Base-by-base conservation (phyloP, 2,797 vertebrate species). In the Adrianichthys oophorus region DNA sequence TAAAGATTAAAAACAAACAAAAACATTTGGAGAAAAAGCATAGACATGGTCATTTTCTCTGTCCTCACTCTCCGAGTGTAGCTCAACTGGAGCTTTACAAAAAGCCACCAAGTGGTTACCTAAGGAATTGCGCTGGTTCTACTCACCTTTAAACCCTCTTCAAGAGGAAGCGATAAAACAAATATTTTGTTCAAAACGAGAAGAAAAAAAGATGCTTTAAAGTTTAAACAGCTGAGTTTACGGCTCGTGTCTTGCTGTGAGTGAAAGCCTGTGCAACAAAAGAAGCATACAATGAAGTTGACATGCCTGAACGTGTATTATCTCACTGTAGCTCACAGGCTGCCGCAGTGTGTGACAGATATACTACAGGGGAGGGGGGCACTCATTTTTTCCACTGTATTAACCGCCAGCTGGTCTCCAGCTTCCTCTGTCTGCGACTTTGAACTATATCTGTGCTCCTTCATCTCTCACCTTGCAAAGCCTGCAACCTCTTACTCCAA, bases 361-460 rank as follows among this genome's bases (percentile, higher is more conserved):
- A 65, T 37, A 63, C 70, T 59, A 63, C 43, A 7, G 43, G 48
- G 62, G 70, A 52, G 49, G 64, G 53, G 46, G 32, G 32, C 29
- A 10, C 32, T 12, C 24, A 50, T 65, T 26, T 72, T 76, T 69
- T 63, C 61, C 61, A 62, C 52, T 55, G 62, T 71, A 86, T 84
- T 80, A 79, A 79, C 66, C 80, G 59, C 61, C 41, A 42, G 59
- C 58, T 56, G 68, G 41, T 62, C 79, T 79, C 51, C 81, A 73
- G 69, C 44, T 12, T 53, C 43, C 24, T 10, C 58, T 59, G 37
- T 48, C 24, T 63, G 57, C 55, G 64, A 65, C 74, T 87, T 74
- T 86, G 73, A 83, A 73, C 64, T 46, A 4, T 41, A 68, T 61
- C 47, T 46, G 59, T 51, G 68, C 66, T 73, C 62, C 26, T 44